Evolutionary conservation across 2,113 vertebrate genomes (phyloP).

Genomic region (Sitta europaea): DNA sequence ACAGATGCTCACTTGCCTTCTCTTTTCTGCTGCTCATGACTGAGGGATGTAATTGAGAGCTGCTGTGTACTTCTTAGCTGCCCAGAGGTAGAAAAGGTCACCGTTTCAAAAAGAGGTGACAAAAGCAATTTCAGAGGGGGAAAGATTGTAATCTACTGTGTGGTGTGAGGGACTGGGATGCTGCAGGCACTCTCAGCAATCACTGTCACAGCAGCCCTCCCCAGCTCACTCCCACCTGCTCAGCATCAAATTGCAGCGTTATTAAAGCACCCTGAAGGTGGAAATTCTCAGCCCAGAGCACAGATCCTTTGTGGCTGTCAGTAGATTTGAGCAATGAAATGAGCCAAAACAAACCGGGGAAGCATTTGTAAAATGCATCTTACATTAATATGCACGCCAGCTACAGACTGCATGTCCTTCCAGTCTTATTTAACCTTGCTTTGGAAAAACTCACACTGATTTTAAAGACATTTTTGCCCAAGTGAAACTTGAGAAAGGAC

Average conservation of each 20-base stretch:
- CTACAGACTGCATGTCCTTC: not conserved
- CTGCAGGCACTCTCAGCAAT: constrained; percentile 49
- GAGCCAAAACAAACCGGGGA: not conserved
- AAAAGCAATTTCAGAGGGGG: constrained; percentile 63
- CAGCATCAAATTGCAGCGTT: not conserved
- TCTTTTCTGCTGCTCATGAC: not conserved
- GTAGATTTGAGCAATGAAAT: not conserved
- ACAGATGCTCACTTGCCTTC: not conserved
- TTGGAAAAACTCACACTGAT: not conserved
- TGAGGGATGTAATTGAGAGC: constrained; percentile 42
- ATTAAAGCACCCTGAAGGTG: constrained; percentile 40
- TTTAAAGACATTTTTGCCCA: not conserved
- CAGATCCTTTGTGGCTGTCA: not conserved
- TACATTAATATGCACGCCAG: not conserved
- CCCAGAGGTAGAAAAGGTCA: constrained; percentile 49
- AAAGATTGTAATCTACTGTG: constrained; percentile 46
- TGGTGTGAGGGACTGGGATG: constrained; percentile 28
- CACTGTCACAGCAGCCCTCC: constrained; percentile 37
- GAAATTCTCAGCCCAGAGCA: not conserved
- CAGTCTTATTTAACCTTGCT: not conserved
- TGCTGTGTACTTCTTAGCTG: constrained; percentile 1
- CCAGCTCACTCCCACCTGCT: not conserved
- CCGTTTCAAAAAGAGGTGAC: constrained; percentile 52
- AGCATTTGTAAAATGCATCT: not conserved
- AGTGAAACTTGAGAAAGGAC: not conserved